Conservation (phyloP, 2,113 vertebrate species). For the Deroptyus accipitrinus region DNA sequence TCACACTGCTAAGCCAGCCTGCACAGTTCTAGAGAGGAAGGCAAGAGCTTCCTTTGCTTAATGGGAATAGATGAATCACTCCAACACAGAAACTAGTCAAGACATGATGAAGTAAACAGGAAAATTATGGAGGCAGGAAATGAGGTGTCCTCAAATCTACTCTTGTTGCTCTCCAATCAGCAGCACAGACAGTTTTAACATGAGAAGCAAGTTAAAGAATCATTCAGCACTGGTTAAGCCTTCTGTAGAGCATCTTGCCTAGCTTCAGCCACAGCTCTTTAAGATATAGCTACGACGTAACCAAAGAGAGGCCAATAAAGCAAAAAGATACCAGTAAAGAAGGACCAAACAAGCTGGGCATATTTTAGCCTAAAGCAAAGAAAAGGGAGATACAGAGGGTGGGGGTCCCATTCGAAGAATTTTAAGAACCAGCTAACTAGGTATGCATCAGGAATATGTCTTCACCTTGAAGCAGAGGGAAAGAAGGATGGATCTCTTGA, state of each 20-base stretch:
- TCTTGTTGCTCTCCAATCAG: background rate
- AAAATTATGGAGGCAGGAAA: background rate
- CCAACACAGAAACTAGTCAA: background rate
- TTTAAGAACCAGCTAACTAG: background rate
- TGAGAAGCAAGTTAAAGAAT: background rate
- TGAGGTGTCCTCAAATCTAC: background rate
- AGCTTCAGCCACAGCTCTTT: background rate
- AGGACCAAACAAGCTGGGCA: background rate
- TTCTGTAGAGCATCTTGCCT: background rate
- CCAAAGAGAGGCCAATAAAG: background rate
- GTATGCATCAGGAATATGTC: background rate
- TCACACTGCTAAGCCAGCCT: background rate
- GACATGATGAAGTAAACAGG: background rate
- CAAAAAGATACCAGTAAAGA: background rate
- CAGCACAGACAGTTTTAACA: background rate
- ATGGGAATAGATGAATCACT: background rate
- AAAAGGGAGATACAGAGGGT: fast-evolving
- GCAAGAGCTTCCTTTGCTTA: background rate
- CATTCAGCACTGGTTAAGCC: background rate
- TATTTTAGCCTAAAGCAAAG: background rate
- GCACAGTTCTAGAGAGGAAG: background rate
- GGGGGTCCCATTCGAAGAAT: background rate
- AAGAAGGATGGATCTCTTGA: background rate
- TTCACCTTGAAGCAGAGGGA: background rate
- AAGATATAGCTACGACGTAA: background rate